phyloP scores from a whole-genome alignment of 2,113 vertebrate species.

The Bostrychus sinensis region DNA sequence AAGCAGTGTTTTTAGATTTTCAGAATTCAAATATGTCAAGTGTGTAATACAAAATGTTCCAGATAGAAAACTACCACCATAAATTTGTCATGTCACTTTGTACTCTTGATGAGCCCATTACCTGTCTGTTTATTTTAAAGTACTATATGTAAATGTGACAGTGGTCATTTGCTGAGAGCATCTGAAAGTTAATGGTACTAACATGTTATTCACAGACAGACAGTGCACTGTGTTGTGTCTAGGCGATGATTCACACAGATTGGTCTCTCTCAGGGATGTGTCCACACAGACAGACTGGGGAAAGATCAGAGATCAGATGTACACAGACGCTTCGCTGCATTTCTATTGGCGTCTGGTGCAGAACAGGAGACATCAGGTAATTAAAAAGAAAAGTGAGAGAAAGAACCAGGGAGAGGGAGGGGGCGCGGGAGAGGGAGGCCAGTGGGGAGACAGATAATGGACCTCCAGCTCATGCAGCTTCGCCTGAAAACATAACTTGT shows the following conservation, averaged over 20 bases:
- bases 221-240: conserved; percentile 27
- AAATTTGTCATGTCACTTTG: neutral
- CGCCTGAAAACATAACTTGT: conserved; percentile 64
- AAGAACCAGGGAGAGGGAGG: conserved; percentile 35
- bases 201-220: conserved; percentile 22
- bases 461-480: conserved; percentile 59
- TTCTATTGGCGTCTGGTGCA: conserved; percentile 69
- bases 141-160: neutral
- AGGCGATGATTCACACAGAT: conserved; percentile 15
- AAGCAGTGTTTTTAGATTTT: neutral
- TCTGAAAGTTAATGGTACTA: neutral
- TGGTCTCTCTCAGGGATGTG: conserved; percentile 21
- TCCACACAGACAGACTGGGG: conserved; percentile 45
- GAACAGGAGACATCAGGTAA: conserved; percentile 75
- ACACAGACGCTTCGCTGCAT: conserved; percentile 59
- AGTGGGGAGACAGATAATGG: conserved; percentile 65
- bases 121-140: neutral
- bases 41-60: neutral
- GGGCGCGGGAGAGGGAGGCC: conserved; percentile 50
- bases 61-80: neutral
- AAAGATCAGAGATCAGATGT: conserved; percentile 64
- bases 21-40: neutral
- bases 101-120: neutral
- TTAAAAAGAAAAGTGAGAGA: conserved; percentile 75
- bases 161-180: neutral